A percentile compares a stretch with the other conserved stretches of the same genome.
These are phyloP conservation scores for Ochropleura leucogaster DNA, from an alignment of 2,888 invertebrate genomes.

Conservation along the genomic window DNA sequence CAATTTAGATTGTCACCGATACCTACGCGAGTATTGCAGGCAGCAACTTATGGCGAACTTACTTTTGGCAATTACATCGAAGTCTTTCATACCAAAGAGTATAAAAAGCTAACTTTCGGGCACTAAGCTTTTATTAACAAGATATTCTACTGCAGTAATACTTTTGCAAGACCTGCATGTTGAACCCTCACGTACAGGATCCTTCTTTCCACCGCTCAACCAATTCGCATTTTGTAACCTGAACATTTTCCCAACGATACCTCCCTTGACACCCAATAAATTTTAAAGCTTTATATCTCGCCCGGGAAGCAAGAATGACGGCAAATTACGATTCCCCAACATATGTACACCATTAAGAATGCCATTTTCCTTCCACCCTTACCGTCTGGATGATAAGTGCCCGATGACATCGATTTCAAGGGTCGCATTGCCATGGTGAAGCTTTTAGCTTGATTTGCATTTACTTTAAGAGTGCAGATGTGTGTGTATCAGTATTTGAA, in stretches of 20 bases:
- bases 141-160: background rate
- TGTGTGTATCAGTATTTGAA: background rate
- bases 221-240: too few relatives aligned
- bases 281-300: conserved; percentile 15
- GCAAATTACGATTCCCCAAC: conserved; percentile 34
- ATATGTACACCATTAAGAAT: conserved; percentile 38
- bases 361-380: conserved; percentile 32
- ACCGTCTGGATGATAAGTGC: conserved; percentile 35
- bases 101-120: too few relatives aligned
- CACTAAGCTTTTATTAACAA: background rate
- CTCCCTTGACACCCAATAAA: conserved; percentile 24
- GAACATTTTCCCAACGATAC: too few relatives aligned
- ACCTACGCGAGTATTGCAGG: too few relatives aligned
- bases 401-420: conserved; percentile 35
- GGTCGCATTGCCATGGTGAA: conserved; percentile 13
- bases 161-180: background rate
- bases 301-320: conserved; percentile 1
- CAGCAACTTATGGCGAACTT: too few relatives aligned
- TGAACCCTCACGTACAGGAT: background rate
- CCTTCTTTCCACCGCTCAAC: too few relatives aligned
- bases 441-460: conserved; percentile 38
- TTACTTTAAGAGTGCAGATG: background rate
- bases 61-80: too few relatives aligned
- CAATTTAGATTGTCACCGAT: background rate
- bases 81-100: background rate